phyloP scores from a whole-genome alignment of 1,140 invertebrate genomes.

The Bombus fervidus region DNA sequence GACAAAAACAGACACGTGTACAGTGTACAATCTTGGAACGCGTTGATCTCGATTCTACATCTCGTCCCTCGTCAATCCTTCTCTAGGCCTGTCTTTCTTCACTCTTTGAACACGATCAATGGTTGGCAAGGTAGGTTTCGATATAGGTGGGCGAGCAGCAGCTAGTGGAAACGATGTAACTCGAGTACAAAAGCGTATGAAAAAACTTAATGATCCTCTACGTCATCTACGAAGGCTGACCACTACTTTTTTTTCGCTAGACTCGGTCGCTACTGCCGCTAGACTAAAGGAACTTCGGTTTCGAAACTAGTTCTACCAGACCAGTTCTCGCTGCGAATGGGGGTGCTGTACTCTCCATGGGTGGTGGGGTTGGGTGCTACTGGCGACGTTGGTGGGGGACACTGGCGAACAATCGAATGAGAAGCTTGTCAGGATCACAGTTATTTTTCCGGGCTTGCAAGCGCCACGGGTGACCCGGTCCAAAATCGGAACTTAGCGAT shows the following conservation, averaged over 20 bases:
- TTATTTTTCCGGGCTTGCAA: not conserved
- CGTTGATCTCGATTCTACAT: not conserved
- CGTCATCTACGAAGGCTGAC: slow-evolving; percentile 44
- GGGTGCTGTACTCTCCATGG: not conserved
- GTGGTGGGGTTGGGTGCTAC: not conserved
- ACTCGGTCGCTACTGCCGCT: not conserved
- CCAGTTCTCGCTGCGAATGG: not conserved
- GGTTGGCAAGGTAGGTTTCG: not conserved
- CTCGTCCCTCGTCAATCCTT: slow-evolving; percentile 41
- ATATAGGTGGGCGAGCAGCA: too few relatives aligned
- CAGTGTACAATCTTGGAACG: not conserved
- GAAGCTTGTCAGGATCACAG: not conserved
- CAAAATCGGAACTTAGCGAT: slow-evolving; percentile 7
- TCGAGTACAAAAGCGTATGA: slow-evolving; percentile 24
- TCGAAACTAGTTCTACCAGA: not conserved
- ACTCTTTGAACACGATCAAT: slow-evolving; percentile 24
- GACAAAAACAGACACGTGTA: slow-evolving; percentile 1
- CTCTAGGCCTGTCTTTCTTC: slow-evolving; percentile 46
- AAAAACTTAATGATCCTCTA: slow-evolving; percentile 34
- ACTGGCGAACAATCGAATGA: slow-evolving; percentile 34
- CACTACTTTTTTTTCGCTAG: slow-evolving; percentile 17
- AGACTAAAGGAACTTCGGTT: not conserved
- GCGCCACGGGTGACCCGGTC: not conserved
- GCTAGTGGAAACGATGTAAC: not conserved
- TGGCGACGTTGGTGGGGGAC: not conserved